These are phyloP conservation scores for Sakesphorus luctuosus DNA, from an alignment of 2,113 vertebrate species.

Conservation along the genomic window DNA sequence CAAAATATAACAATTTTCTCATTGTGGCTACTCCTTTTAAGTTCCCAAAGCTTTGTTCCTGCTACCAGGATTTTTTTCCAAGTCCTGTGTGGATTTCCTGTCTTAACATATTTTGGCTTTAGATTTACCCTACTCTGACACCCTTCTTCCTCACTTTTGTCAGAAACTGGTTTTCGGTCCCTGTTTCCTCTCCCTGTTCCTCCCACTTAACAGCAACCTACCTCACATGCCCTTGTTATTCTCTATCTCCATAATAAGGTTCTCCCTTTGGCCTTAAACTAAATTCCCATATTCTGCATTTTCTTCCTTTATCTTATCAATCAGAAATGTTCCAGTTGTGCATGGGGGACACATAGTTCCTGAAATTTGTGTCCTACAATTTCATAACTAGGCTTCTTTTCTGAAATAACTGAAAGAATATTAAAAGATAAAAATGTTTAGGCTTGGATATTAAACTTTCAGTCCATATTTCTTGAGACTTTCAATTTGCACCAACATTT, in stretches of 20 bases:
- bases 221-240: neutral
- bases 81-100: neutral
- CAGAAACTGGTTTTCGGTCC: neutral
- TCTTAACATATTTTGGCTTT: neutral
- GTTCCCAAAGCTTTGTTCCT: neutral
- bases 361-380: neutral
- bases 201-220: neutral
- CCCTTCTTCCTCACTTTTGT: neutral
- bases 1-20: neutral
- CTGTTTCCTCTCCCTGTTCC: neutral
- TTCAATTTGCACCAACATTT: neutral
- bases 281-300: neutral
- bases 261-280: neutral
- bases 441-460: neutral
- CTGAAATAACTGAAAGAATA: neutral
- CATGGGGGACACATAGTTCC: rapidly evolving
- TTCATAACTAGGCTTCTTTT: neutral
- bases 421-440: neutral
- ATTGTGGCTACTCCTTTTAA: neutral
- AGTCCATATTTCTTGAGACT: neutral
- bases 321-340: neutral
- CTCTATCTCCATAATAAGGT: neutral
- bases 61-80: neutral
- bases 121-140: neutral
- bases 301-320: neutral